Percentiles rank a stretch among this genome's conserved stretches.
phyloP scores from a whole-genome alignment of 2,888 invertebrate species.

The Heteromyza rotundicornis region DNA sequence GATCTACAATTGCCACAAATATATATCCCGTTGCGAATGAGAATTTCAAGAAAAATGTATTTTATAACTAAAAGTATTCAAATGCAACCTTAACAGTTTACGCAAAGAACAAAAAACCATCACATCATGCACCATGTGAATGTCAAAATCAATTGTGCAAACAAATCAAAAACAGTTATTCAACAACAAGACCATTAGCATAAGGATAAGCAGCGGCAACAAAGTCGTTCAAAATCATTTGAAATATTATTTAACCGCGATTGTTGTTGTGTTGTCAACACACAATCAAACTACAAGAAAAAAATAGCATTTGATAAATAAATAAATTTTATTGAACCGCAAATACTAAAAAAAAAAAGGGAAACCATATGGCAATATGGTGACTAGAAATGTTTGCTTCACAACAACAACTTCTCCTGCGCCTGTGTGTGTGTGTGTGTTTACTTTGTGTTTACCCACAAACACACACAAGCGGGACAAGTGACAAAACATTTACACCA shows the following conservation, averaged over 20 bases:
- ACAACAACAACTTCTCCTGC: no score
- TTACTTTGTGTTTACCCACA: no score
- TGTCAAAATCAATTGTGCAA: conserved; percentile 6
- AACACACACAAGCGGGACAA: no score
- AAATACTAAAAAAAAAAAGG: background rate
- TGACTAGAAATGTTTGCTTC: no score
- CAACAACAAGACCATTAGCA: background rate
- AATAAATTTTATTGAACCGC: conserved; percentile 1
- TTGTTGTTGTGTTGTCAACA: conserved; percentile 14
- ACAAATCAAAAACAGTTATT: background rate
- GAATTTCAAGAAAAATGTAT: no score
- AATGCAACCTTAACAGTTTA: background rate
- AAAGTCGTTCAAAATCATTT: conserved; percentile 8
- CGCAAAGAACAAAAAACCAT: background rate
- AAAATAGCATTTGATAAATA: conserved; percentile 5
- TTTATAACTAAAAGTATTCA: no score
- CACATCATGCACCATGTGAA: background rate
- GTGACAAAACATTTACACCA: no score
- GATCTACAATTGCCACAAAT: no score
- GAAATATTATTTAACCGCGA: conserved; percentile 15
- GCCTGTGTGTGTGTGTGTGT: no score
- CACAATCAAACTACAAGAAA: background rate
- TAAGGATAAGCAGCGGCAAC: background rate
- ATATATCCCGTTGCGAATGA: no score
- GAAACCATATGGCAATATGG: no score